These are phyloP conservation scores for Galeruca laticollis DNA, from an alignment of 2,888 invertebrate genomes.

Conservation along the genomic window DNA sequence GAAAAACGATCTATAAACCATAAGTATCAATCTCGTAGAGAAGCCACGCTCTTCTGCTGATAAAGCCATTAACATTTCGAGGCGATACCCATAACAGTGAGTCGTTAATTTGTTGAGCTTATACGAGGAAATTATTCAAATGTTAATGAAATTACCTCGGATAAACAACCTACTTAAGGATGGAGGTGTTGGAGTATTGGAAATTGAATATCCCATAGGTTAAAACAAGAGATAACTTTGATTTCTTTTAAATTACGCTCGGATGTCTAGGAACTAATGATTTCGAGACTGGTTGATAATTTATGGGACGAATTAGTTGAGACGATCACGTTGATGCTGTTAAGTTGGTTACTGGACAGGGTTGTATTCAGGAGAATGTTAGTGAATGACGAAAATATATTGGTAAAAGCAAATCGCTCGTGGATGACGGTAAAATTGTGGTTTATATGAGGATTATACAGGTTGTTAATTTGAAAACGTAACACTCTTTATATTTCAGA, in stretches of 20 bases:
- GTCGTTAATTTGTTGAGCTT: slow-evolving; percentile 48
- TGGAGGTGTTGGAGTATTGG: slow-evolving; percentile 51
- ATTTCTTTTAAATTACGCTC: slow-evolving; percentile 44
- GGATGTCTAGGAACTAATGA: slow-evolving; percentile 43
- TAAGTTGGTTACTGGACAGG: slow-evolving; percentile 17
- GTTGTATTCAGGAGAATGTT: slow-evolving; percentile 22
- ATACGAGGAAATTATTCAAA: slow-evolving; percentile 50
- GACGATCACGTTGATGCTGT: slow-evolving; percentile 31
- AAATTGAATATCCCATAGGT: slow-evolving; percentile 45
- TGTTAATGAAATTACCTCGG: slow-evolving; percentile 46
- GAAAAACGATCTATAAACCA: neutral
- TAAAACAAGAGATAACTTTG: slow-evolving; percentile 45
- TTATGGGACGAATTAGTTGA: slow-evolving; percentile 39
- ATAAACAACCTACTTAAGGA: slow-evolving; percentile 47
- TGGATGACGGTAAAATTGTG: too few relatives aligned
- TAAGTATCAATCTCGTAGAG: slow-evolving; percentile 12
- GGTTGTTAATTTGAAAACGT: too few relatives aligned
- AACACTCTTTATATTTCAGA: too few relatives aligned
- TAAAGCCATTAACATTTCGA: slow-evolving; percentile 42
- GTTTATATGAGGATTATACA: too few relatives aligned
- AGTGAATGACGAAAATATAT: too few relatives aligned
- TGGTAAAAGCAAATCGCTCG: too few relatives aligned
- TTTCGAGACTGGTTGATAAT: slow-evolving; percentile 36
- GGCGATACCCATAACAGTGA: slow-evolving; percentile 39
- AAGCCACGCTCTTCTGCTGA: slow-evolving; percentile 27